phyloP scores from a whole-genome alignment of 2,113 vertebrate species.

The Barnardius zonarius region DNA sequence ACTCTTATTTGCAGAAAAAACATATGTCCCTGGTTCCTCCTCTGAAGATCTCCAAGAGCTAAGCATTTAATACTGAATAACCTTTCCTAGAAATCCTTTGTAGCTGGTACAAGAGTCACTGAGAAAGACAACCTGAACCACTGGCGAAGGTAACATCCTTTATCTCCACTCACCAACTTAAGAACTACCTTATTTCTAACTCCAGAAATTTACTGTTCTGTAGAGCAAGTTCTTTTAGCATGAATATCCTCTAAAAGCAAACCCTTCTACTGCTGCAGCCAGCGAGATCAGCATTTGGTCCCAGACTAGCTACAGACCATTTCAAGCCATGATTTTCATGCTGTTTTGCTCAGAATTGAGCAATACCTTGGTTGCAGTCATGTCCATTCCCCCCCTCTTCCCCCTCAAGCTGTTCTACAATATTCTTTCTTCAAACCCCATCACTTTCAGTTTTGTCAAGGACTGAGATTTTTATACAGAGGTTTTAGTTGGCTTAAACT shows the following conservation, averaged over 20 bases:
- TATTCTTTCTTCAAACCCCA: not conserved
- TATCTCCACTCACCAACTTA: not conserved
- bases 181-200: not conserved
- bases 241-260: not conserved
- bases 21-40: not conserved
- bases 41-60: not conserved
- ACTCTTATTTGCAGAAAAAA: not conserved
- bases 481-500: not conserved
- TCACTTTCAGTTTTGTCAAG: not conserved
- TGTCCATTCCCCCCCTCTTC: not conserved
- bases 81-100: not conserved
- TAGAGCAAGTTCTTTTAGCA: not conserved
- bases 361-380: not conserved
- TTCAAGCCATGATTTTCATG: not conserved
- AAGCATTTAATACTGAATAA: not conserved
- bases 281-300: not conserved
- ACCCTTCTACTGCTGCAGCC: not conserved
- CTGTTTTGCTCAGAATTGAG: not conserved
- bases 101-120: not conserved
- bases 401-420: not conserved
- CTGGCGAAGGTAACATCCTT: not conserved
- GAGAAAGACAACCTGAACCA: not conserved
- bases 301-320: not conserved
- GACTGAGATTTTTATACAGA: not conserved
- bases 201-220: not conserved